Evolutionary conservation across 2,888 invertebrate genomes (phyloP), one percentile per base, ranked within the genome.

Genomic region (Lydus trimaculatus): DNA sequence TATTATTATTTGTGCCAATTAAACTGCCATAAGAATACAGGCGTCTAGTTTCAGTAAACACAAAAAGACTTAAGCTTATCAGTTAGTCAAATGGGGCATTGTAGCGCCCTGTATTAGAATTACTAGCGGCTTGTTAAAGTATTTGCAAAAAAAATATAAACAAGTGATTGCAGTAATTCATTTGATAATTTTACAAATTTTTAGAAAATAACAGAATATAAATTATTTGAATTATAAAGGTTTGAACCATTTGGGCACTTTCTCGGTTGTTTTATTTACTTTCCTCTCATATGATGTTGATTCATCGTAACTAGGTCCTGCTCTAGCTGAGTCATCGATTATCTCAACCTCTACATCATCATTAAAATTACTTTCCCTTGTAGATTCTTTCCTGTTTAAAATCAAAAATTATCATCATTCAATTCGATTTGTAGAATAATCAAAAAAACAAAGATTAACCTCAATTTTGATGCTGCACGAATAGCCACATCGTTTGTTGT

Each of bases 401-500:
- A 73, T 58, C 63, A 15, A 65, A 62, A 52, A 63, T 58, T 48
- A 0, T 31, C 36, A 60, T n/a, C n/a, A 59, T 15, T 58, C 48
- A 36, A 25, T 33, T 20, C 36, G 20, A 23, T 48, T 20, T 11
- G 9, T n/a, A n/a, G n/a, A n/a, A 20, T 28, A 17, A 56, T 25
- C 15, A 58, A 59, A 58, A 11, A 13, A 36, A 7, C 13, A 13
- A 20, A 31, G 63, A 71, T 83, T 90, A 64, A 79, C 91, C 93
- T 89, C 75, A 90, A 88, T 85, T 90, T 91, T 28, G 89, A 89
- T 17, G 94, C 93, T 64, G 91, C 89, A 75, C 90, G 87, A 74
- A 88, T 88, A 4, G 94, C 94, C 48, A 90, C 88, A 74, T 89
- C 90, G 73, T 90, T 90, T 52, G 91, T 88, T 2, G 92, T 91